These are phyloP conservation scores for Myodes glareolus DNA, from an alignment of 2,113 vertebrate genomes.

Conservation along the genomic window DNA sequence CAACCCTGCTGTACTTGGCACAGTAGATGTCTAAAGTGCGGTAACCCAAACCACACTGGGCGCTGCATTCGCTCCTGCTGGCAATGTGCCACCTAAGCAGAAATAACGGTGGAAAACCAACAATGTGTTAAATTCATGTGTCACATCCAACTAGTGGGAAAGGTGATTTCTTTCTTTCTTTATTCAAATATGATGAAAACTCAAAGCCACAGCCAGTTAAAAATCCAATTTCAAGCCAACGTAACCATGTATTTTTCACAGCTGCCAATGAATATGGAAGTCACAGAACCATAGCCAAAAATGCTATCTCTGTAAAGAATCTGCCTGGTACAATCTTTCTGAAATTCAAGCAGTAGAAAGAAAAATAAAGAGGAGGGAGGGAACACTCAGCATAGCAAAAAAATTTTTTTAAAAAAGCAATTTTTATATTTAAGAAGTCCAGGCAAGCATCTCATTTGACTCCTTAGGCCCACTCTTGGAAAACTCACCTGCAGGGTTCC, in stretches of 20 bases:
- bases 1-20: conserved; percentile 90
- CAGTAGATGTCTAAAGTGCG: conserved; percentile 95
- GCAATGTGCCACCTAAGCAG: conserved; percentile 92
- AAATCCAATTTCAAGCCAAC: conserved; percentile 8
- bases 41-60: conserved; percentile 94
- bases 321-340: not conserved
- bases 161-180: not conserved
- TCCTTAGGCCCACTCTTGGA: not conserved
- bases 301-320: not conserved
- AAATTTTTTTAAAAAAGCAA: conserved; percentile 15
- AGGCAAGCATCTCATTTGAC: not conserved
- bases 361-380: not conserved
- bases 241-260: not conserved
- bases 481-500: not conserved
- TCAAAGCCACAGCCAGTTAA: not conserved
- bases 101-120: not conserved
- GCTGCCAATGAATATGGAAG: not conserved
- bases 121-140: not conserved
- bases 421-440: conserved; percentile 59
- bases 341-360: conserved; percentile 57
- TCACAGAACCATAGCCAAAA: not conserved
- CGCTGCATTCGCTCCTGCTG: conserved; percentile 94
- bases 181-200: not conserved
- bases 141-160: not conserved
- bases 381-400: conserved; percentile 9